Evolutionary conservation across 2,113 vertebrate genomes (phyloP).

Genomic region (Vulpes ferrilata): DNA sequence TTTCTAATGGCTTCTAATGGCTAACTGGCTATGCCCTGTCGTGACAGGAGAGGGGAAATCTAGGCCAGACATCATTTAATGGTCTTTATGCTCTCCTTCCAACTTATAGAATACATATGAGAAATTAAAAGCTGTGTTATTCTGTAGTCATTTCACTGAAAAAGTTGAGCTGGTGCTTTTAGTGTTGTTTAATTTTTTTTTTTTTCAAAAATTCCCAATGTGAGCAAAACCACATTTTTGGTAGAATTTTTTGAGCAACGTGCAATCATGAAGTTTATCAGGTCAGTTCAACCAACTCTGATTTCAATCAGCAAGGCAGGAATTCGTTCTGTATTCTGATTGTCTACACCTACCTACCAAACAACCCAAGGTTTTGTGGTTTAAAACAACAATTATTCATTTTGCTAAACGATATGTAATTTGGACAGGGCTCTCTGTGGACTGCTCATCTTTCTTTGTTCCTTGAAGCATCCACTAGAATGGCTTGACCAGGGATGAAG

Average conservation of each 20-base stretch:
- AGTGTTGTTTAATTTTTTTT: background rate
- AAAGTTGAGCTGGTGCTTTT: background rate
- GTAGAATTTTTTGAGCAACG: background rate
- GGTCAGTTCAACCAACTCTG: background rate
- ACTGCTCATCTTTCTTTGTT: background rate
- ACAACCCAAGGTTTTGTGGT: background rate
- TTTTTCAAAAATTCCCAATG: background rate
- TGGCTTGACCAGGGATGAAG: background rate
- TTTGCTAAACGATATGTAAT: background rate
- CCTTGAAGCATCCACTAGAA: accelerated
- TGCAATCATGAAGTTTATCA: background rate
- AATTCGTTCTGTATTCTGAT: background rate
- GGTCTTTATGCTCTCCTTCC: background rate
- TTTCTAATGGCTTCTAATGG: background rate
- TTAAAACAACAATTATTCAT: background rate
- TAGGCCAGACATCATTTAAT: background rate
- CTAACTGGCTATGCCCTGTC: background rate
- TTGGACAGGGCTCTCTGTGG: too few species aligned
- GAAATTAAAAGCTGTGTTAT: background rate
- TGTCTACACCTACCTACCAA: background rate
- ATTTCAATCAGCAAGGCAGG: background rate
- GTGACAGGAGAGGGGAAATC: background rate
- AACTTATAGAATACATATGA: background rate
- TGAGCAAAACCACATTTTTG: background rate
- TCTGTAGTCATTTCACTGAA: background rate